Evolutionary conservation across 2,888 invertebrate species (phyloP).

Genomic region (Trissolcus japonicus): DNA sequence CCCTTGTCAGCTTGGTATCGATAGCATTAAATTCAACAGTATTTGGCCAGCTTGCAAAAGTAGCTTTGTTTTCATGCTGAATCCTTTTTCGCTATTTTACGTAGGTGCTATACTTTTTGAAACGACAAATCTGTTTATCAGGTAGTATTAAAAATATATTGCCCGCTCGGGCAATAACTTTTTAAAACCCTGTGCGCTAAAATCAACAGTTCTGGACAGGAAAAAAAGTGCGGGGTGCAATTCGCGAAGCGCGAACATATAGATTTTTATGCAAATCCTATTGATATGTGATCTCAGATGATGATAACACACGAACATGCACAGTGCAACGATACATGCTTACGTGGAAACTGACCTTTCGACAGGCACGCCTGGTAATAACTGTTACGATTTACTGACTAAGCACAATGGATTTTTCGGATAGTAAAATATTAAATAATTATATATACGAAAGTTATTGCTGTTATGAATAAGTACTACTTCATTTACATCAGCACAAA

Average conservation of each 20-base stretch:
- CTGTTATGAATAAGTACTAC: neutral
- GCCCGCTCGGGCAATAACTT: constrained; percentile 47
- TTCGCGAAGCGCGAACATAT: constrained; percentile 66
- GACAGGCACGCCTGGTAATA: constrained; percentile 35
- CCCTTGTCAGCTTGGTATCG: constrained; percentile 34
- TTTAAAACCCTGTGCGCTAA: constrained; percentile 51
- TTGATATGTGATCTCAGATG: constrained; percentile 72
- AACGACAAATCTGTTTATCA: constrained; percentile 49
- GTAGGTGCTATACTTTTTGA: constrained; percentile 25
- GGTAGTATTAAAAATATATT: constrained; percentile 51
- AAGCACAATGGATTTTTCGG: constrained; percentile 33
- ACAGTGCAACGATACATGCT: constrained; percentile 52
- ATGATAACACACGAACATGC: constrained; percentile 58
- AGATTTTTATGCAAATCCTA: constrained; percentile 75
- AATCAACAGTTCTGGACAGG: constrained; percentile 55
- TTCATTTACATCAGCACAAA: no score
- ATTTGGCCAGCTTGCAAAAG: constrained; percentile 42
- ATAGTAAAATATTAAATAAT: neutral
- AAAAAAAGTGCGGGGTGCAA: constrained; percentile 59
- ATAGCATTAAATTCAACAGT: constrained; percentile 37
- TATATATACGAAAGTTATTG: neutral
- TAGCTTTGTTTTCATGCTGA: constrained; percentile 28
- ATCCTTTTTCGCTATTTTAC: constrained; percentile 28
- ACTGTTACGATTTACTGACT: constrained; percentile 48
- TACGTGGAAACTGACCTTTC: constrained; percentile 55